Percentiles rank a stretch among this genome's conserved stretches.
These are phyloP conservation scores for Acholoe squamosa DNA, from an alignment of 2,888 invertebrate genomes.

Conservation along the genomic window DNA sequence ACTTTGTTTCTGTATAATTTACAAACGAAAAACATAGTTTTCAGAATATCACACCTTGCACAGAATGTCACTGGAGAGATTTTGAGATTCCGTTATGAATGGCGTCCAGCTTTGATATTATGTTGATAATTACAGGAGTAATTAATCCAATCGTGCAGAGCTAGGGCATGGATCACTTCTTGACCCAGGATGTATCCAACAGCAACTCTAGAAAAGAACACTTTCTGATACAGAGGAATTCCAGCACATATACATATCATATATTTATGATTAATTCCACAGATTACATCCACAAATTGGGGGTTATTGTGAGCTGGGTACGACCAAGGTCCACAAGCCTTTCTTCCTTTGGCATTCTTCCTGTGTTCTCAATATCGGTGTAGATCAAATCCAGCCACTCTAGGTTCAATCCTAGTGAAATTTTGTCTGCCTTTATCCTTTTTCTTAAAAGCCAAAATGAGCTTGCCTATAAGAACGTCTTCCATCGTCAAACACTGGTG, in stretches of 20 bases:
- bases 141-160: constrained; percentile 18
- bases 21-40: constrained; percentile 20
- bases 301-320: not conserved
- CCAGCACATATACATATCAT: not conserved
- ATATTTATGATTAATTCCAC: not conserved
- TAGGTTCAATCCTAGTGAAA: not conserved
- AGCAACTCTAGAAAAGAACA: constrained; percentile 5
- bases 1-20: not conserved
- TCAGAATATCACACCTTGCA: constrained; percentile 41
- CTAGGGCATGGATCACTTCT: not conserved
- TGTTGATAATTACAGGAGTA: not conserved
- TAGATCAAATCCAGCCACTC: not conserved
- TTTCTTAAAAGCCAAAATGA: not conserved
- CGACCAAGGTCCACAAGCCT: not conserved
- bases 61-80: constrained; percentile 9
- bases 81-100: constrained; percentile 39
- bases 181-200: not conserved
- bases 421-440: too few relatives aligned
- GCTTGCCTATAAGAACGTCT: not conserved
- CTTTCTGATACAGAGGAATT: not conserved
- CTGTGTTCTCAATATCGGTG: not conserved
- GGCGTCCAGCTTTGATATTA: not conserved
- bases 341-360: not conserved
- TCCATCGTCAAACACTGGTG: not conserved
- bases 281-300: not conserved